These are phyloP conservation scores for Acrobasis suavella DNA, from an alignment of 2,888 invertebrate species.

Conservation along the genomic window DNA sequence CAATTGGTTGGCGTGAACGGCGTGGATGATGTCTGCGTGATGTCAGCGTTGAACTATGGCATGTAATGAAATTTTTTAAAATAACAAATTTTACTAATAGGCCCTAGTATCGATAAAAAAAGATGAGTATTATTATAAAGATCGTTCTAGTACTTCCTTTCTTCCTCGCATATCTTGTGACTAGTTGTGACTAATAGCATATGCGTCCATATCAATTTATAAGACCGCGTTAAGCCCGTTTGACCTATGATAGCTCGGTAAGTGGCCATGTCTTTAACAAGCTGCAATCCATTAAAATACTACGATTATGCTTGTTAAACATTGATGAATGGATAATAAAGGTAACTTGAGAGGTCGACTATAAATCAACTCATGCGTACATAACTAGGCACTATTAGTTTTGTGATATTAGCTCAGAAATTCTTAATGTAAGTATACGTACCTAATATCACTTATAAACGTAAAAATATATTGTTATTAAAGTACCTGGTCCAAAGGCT, in stretches of 20 bases:
- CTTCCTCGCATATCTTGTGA: not conserved
- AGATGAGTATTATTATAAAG: no score
- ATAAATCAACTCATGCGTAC: conserved; percentile 52
- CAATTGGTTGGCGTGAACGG: no score
- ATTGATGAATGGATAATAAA: conserved; percentile 73
- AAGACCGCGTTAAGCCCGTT: conserved; percentile 30
- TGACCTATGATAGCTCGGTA: conserved; percentile 41
- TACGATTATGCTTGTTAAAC: conserved; percentile 68
- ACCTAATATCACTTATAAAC: no score
- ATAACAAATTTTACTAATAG: no score
- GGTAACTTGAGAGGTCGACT: conserved; percentile 52
- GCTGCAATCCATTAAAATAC: conserved; percentile 55
- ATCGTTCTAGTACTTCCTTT: not conserved
- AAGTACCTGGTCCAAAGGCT: no score
- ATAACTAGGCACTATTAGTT: not conserved
- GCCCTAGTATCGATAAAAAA: no score
- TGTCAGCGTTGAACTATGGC: no score
- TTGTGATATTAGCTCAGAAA: not conserved
- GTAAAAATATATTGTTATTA: no score
- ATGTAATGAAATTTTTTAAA: no score
- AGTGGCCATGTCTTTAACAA: conserved; percentile 61
- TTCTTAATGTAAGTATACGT: not conserved
- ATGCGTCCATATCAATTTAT: conserved; percentile 19
- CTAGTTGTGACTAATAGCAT: not conserved
- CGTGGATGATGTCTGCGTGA: no score